Base-by-base conservation (phyloP, 2,888 invertebrate genomes). In the Sisyra nigra region DNA sequence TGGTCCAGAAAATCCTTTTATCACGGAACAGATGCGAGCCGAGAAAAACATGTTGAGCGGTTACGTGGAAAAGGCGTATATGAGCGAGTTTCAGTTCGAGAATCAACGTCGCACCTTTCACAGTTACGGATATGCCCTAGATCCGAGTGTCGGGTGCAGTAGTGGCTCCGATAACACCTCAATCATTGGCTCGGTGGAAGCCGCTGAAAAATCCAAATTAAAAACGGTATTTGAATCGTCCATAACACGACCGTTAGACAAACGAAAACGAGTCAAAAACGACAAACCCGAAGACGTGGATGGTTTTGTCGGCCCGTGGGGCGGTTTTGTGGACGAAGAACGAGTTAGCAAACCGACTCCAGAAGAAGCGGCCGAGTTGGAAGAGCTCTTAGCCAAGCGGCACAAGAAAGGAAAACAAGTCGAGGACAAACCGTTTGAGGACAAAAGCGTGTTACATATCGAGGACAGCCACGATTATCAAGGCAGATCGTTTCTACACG, bases 271-370 rank as follows among this genome's bases (percentile, higher is more conserved):
- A 47, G 75, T 77, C 44, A 82, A 79, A 60, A 98, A 98, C 65
- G 80, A 84, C 54, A 78, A 93, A 54, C 83, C 98, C 0, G 71
- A 77, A 13, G 97, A 99, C 64, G 72, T 98, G 15, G 89, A 84
- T 34, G 96, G 96, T 1, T 99, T 94, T 59, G 67, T 93, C 1
- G 98, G 97, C 0, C 98, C 98, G 0, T 99, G 98, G 98, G 97
- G 92, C 44, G 86, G 86, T 42, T 99, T 74, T 63, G 75, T 79
- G 7, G 92, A 93, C 56, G 97, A 99, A 63, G 72, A 80, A 54
- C 78, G 84, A 44, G 71, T 92, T 1, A 78, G 89, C 56, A 86
- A 84, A 59, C 98, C 98, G 1, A 79, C 82, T 45, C 92, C 92
- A 45, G 92, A 96, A 54, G 91, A 94, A 56, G 84, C 92, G 34